A percentile compares a stretch with the other conserved stretches of the same genome.
Conservation (phyloP, 2,797 vertebrate species). For the Gobio occitaniae region DNA sequence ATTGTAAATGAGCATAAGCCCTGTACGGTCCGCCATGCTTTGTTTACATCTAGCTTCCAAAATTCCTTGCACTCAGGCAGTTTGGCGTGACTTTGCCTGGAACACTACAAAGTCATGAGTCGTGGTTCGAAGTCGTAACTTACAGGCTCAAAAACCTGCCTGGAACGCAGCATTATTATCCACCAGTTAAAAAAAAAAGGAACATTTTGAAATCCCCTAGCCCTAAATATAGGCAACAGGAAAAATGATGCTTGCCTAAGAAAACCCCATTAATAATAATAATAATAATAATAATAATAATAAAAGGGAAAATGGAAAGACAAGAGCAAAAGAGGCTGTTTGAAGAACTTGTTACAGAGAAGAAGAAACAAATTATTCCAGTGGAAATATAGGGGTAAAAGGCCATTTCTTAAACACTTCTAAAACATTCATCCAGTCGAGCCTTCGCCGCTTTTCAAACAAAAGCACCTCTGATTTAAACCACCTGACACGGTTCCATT, state of each 20-base stretch:
- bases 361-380: not conserved
- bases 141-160: no score
- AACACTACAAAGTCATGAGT: no score
- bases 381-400: conserved; percentile 36
- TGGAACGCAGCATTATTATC: not conserved
- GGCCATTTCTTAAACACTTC: conserved; percentile 26
- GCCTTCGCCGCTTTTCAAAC: conserved; percentile 29
- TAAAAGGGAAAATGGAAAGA: conserved; percentile 2
- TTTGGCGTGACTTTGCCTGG: no score
- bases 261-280: not conserved
- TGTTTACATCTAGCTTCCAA: no score
- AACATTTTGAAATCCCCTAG: not conserved
- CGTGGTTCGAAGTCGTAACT: no score
- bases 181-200: not conserved
- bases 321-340: not conserved
- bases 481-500: conserved; percentile 49
- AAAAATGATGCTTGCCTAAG: not conserved
- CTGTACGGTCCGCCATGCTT: no score
- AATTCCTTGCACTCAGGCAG: no score
- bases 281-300: conserved; percentile 1
- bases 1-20: no score
- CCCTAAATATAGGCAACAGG: not conserved
- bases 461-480: conserved; percentile 44
- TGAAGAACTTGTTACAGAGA: not conserved
- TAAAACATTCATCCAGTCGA: conserved; percentile 34